A percentile compares a stretch with the other conserved stretches of the same genome.
Evolutionary conservation across 1,140 invertebrate genomes (phyloP).

Genomic region (Lamellibrachia luymesi): DNA sequence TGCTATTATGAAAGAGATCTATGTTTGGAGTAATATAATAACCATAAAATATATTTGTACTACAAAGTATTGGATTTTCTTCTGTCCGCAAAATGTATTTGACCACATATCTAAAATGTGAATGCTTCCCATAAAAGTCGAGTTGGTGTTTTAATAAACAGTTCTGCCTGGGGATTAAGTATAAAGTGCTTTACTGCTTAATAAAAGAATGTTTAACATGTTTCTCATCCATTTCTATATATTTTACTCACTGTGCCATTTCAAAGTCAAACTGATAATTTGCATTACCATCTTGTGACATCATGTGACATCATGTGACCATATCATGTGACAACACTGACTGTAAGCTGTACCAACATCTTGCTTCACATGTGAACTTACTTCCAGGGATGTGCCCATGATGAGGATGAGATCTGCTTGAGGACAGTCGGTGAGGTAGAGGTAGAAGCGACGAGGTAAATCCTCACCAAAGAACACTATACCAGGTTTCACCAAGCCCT

Average conservation of each 20-base stretch:
- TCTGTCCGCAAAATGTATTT: too few relatives aligned
- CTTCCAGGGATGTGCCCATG: constrained; percentile 58
- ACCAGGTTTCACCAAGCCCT: constrained; percentile 56
- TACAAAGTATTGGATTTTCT: too few relatives aligned
- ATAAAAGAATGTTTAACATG: neutral
- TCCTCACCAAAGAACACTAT: constrained; percentile 59
- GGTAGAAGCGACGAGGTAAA: constrained; percentile 53
- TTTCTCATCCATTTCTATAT: neutral
- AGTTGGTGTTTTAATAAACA: too few relatives aligned
- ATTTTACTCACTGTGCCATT: neutral
- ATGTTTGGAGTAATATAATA: neutral
- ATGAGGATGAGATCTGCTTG: constrained; percentile 54
- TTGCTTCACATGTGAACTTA: constrained; percentile 28
- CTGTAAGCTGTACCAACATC: neutral
- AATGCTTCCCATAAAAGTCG: too few relatives aligned
- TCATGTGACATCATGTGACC: neutral
- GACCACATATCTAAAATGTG: too few relatives aligned
- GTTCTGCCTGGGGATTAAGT: too few relatives aligned
- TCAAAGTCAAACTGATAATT: neutral
- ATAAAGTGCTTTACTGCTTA: too few relatives aligned
- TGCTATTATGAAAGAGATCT: too few relatives aligned
- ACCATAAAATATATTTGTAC: neutral
- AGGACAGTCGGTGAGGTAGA: constrained; percentile 53
- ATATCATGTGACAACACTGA: neutral
- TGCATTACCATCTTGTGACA: neutral